Evolutionary conservation across 2,797 vertebrate genomes (phyloP).

Genomic region (Poeciliopsis presidionis): DNA sequence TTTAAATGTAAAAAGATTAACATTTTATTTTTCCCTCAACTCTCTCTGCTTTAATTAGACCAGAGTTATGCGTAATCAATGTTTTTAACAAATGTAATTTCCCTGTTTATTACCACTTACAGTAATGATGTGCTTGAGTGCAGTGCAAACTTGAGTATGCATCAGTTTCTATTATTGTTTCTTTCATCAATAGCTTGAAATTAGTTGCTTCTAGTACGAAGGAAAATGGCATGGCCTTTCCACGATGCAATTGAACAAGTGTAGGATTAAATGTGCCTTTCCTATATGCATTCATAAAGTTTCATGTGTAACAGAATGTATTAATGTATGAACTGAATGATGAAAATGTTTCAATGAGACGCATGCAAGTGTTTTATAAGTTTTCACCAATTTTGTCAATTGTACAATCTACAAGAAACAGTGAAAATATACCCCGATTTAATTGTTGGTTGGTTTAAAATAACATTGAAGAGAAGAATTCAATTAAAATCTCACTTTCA

Average conservation of each 20-base stretch:
- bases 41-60: neutral
- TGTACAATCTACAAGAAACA: neutral
- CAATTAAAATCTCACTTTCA: conserved; percentile 13
- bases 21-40: no score
- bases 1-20: neutral
- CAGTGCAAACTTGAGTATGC: conserved; percentile 16
- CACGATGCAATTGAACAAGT: conserved; percentile 41
- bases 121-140: conserved; percentile 24
- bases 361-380: conserved; percentile 16
- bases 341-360: conserved; percentile 53
- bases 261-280: conserved; percentile 23
- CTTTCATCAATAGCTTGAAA: conserved; percentile 25
- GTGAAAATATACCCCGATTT: neutral
- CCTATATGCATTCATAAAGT: conserved; percentile 20
- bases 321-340: conserved; percentile 45
- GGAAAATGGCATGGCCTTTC: conserved; percentile 13
- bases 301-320: conserved; percentile 26
- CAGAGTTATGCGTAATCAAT: neutral
- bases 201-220: conserved; percentile 22
- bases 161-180: neutral
- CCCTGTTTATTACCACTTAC: neutral
- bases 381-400: conserved; percentile 15
- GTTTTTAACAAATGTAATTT: conserved; percentile 3
- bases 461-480: conserved; percentile 21
- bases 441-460: neutral